Base-by-base conservation (phyloP, 2,113 vertebrate species). In the Archilochus colubris region DNA sequence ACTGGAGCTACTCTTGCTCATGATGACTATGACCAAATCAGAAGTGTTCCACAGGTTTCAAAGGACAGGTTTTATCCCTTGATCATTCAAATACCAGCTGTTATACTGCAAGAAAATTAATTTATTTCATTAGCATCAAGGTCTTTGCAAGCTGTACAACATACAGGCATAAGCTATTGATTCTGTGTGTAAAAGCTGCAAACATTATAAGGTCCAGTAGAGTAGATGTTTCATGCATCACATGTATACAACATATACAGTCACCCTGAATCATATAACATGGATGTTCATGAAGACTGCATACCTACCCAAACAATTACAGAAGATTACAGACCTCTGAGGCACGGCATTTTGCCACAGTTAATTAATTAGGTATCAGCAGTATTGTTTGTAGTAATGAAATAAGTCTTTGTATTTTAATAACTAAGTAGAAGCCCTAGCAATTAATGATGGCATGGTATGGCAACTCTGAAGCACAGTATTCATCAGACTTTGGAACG, bases 1-100 rank as follows among this genome's bases (percentile, higher is more conserved):
- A 61, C 78, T 94, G 76, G 82, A 95, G 12, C 74, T 87, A 82
- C 94, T 96, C 88, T 86, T 98, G 70, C 95, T 95, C 98, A 98
- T 98, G 76, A 31, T 95, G 86, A 55, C 40, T 91, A 59, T 75
- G 62, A 80, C 50, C 93, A 88, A 91, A 82, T 81, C 70, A 48
- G 74, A 87, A 46, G 19, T 53, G 51, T 82, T 92, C 83, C 73
- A 22, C 36, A 72, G 50, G 30, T 81, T 96, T 95, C 95, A 86
- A n/a, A 64, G 2, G 61, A 24, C 31, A 67, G 2, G 48, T 44
- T 77, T 94, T 93, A 91, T 53, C 63, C 67, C 58, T 83, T 59
- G 27, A 69, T 79, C 91, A 95, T 96, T 95, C 94, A 96, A 94
- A 94, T 50, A 57, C 59, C 92, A 89, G 82, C 24, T 89, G 93